These are phyloP conservation scores for Epinotia nisella DNA, from an alignment of 2,888 invertebrate species.

Conservation along the genomic window DNA sequence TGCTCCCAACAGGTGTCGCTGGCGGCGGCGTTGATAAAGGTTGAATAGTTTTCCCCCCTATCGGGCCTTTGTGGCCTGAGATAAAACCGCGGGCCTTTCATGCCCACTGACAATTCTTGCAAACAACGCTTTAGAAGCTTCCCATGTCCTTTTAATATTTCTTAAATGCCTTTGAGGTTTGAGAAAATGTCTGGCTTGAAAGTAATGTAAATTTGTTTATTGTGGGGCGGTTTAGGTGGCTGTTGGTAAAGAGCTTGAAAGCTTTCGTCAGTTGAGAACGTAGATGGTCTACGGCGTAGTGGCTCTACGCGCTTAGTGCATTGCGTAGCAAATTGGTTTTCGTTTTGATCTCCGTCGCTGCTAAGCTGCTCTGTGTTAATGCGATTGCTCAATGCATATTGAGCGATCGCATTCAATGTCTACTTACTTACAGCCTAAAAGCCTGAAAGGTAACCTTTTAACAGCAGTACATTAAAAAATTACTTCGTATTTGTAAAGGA, in stretches of 20 bases:
- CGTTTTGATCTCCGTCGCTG: too few species aligned
- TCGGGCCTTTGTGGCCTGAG: slow-evolving; percentile 56
- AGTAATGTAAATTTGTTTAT: slow-evolving; percentile 36
- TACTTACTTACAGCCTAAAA: too few species aligned
- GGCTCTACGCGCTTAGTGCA: slow-evolving; percentile 13
- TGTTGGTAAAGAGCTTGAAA: slow-evolving; percentile 33
- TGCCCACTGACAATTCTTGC: slow-evolving; percentile 53
- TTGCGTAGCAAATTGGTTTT: too few species aligned
- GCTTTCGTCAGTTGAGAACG: slow-evolving; percentile 15
- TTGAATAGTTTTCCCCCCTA: slow-evolving; percentile 69
- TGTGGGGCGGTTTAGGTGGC: slow-evolving; percentile 1
- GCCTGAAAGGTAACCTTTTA: too few species aligned
- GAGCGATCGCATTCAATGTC: too few species aligned
- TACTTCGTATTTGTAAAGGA: too few species aligned
- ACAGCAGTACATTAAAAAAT: too few species aligned
- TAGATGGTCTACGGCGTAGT: slow-evolving; percentile 34
- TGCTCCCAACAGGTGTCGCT: slow-evolving; percentile 67
- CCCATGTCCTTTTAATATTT: slow-evolving; percentile 68
- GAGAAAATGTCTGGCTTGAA: slow-evolving; percentile 23
- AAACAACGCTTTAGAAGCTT: slow-evolving; percentile 63
- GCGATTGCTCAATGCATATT: too few species aligned
- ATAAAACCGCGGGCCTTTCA: slow-evolving; percentile 55
- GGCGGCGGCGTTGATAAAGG: slow-evolving; percentile 55
- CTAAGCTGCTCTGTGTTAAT: too few species aligned
- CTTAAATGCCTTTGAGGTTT: slow-evolving; percentile 59